Evolutionary conservation across 2,888 invertebrate genomes (phyloP).

Genomic region (Hipparchia semele): DNA sequence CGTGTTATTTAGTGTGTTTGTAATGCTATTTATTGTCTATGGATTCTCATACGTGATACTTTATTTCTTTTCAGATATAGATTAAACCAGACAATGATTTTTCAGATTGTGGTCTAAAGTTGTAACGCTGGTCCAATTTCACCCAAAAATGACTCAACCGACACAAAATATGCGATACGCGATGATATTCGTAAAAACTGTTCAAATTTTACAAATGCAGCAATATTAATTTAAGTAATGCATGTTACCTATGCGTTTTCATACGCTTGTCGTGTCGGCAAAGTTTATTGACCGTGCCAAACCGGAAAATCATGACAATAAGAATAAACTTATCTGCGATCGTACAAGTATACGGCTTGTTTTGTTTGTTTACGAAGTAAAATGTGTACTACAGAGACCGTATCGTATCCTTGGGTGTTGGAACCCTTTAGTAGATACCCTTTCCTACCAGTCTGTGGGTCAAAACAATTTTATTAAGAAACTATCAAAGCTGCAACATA

Average conservation of each 20-base stretch:
- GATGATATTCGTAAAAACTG: neutral
- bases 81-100: too few species aligned
- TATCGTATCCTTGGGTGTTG: too few species aligned
- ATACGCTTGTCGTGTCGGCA: neutral
- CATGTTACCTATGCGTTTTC: neutral
- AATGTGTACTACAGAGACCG: neutral
- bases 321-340: neutral
- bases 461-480: neutral
- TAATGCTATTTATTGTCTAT: too few species aligned
- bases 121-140: too few species aligned
- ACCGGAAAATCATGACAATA: neutral
- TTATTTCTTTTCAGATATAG: too few species aligned
- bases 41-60: too few species aligned
- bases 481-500: neutral
- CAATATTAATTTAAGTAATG: neutral
- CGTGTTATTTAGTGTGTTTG: too few species aligned
- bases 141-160: too few species aligned
- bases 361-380: neutral
- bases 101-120: too few species aligned
- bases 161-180: neutral
- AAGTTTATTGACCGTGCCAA: slow-evolving; percentile 7
- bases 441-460: too few species aligned
- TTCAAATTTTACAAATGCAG: neutral
- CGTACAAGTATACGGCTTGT: neutral
- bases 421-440: too few species aligned